phyloP scores from a whole-genome alignment of 1,140 invertebrate genomes.

The Cephus cinctus region DNA sequence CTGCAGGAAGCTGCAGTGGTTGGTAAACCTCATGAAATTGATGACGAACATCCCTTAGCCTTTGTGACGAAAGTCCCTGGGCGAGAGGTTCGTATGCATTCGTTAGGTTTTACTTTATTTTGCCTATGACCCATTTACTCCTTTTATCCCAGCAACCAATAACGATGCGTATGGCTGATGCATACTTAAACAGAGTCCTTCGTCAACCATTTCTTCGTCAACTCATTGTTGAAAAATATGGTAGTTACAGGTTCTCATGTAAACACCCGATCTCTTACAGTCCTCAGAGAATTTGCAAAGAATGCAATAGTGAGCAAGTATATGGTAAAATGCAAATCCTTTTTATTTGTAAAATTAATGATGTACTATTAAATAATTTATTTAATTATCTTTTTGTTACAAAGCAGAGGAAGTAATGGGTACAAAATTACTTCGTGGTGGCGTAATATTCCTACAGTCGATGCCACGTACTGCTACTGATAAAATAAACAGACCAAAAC shows the following conservation, averaged over 20 bases:
- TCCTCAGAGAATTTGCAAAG: conserved; percentile 17
- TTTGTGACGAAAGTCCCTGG: conserved; percentile 54
- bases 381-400: too few species aligned
- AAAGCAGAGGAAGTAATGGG: too few species aligned
- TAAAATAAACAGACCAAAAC: too few species aligned
- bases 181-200: conserved; percentile 88
- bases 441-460: too few species aligned
- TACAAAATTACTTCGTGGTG: too few species aligned
- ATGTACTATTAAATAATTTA: too few species aligned
- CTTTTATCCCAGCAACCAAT: conserved; percentile 82
- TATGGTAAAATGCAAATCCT: conserved; percentile 30
- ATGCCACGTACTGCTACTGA: too few species aligned
- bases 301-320: conserved; percentile 15
- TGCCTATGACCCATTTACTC: too few species aligned
- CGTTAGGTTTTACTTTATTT: too few species aligned
- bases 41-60: conserved; percentile 63
- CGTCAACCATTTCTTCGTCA: conserved; percentile 84
- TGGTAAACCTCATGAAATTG: conserved; percentile 59
- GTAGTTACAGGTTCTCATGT: conserved; percentile 41
- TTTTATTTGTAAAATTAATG: too few species aligned
- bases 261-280: conserved; percentile 18
- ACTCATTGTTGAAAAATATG: conserved; percentile 76
- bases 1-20: conserved; percentile 66
- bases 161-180: conserved; percentile 96
- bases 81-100: too few species aligned